phyloP scores from a whole-genome alignment of 2,113 vertebrate species.

The Hypocryptadius cinnamomeus region DNA sequence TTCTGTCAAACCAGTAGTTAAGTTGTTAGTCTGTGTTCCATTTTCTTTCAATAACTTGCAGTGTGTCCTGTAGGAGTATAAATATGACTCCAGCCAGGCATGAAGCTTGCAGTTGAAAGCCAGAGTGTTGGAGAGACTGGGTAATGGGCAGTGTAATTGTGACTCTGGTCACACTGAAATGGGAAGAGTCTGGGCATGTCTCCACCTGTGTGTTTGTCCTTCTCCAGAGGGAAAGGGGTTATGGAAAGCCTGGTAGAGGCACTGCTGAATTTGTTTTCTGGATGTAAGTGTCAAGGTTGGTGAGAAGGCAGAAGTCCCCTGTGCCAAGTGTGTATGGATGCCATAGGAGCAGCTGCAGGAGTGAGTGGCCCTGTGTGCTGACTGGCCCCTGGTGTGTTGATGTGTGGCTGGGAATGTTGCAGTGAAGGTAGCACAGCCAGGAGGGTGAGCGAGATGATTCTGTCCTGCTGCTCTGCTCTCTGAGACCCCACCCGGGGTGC shows the following conservation, averaged over 20 bases:
- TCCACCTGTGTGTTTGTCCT: neutral
- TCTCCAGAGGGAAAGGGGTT: neutral
- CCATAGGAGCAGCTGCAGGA: neutral
- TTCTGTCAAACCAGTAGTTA: conserved; percentile 44
- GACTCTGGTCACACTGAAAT: neutral
- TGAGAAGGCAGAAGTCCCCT: neutral
- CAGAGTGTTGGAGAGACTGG: neutral
- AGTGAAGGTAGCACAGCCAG: neutral
- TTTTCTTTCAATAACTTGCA: neutral
- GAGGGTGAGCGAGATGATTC: neutral
- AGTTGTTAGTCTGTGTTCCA: neutral
- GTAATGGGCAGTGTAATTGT: neutral
- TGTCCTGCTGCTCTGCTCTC: neutral
- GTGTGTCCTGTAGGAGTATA: conserved; percentile 12
- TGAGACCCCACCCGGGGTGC: neutral
- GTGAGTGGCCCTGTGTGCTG: neutral
- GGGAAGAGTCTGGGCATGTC: neutral
- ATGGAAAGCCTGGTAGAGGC: neutral
- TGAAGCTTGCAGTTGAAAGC: neutral
- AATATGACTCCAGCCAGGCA: conserved; percentile 3
- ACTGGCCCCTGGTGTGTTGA: neutral
- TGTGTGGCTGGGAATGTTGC: neutral
- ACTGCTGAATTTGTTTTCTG: neutral
- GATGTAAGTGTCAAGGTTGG: neutral
- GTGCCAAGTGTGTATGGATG: neutral